Evolutionary conservation across 1,140 invertebrate genomes (phyloP).

Genomic region (fruit fly (Drosophila melanogaster)): Release_6_plus_ISO1_MT NT_033777.3:17310001-17310500

Average conservation of each 20-base stretch:
- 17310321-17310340: slow-evolving; percentile 29
- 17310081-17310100: slow-evolving; percentile 65
- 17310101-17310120: slow-evolving; percentile 52
- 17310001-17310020: slow-evolving; percentile 46
- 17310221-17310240: too few species aligned
- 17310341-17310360: slow-evolving; percentile 49
- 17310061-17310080: slow-evolving; percentile 53
- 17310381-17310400: slow-evolving; percentile 24
- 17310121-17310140: slow-evolving; percentile 17
- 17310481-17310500: slow-evolving; percentile 21
- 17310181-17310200: not conserved
- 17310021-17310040: slow-evolving; percentile 66
- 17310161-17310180: not conserved
- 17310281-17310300: slow-evolving; percentile 11
- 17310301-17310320: slow-evolving; percentile 6
- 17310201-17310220: too few species aligned
- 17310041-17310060: slow-evolving; percentile 66
- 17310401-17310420: slow-evolving; percentile 34
- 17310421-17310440: slow-evolving; percentile 54
- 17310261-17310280: not conserved
- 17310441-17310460: slow-evolving; percentile 41
- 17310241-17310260: not conserved
- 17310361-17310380: slow-evolving; percentile 34
- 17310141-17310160: slow-evolving; percentile 1
- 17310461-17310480: slow-evolving; percentile 14